These are phyloP conservation scores for Vannuccia rotundouncinata DNA, from an alignment of 2,888 invertebrate species.

Conservation along the genomic window DNA sequence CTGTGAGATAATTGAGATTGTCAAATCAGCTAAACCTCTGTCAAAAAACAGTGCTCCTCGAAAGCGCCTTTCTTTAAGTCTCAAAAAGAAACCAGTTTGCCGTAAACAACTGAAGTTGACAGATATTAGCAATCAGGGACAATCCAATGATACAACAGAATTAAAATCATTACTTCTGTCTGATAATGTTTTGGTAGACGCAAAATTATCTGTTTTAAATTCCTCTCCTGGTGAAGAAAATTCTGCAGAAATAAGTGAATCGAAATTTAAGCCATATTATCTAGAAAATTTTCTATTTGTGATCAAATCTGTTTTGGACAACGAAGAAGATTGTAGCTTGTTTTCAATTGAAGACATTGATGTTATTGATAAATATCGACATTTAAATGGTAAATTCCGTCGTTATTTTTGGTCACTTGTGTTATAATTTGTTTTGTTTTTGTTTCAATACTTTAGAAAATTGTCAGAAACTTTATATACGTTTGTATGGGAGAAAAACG, in stretches of 20 bases:
- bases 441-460: no score
- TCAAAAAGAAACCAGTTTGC: background rate
- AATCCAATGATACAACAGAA: background rate
- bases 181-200: background rate
- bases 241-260: background rate
- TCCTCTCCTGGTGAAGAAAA: background rate
- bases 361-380: background rate
- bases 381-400: background rate
- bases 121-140: background rate
- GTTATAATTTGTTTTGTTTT: background rate
- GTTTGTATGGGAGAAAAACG: background rate
- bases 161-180: background rate
- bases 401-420: background rate
- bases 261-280: background rate
- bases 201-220: background rate
- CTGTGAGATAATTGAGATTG: background rate
- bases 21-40: no score
- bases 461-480: background rate
- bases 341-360: background rate
- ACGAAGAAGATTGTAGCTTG: background rate
- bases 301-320: background rate
- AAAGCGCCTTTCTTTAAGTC: background rate
- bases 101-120: background rate
- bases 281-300: background rate
- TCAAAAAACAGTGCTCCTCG: background rate